Conservation (phyloP, 2,797 vertebrate species). For the Fringilla coelebs region DNA sequence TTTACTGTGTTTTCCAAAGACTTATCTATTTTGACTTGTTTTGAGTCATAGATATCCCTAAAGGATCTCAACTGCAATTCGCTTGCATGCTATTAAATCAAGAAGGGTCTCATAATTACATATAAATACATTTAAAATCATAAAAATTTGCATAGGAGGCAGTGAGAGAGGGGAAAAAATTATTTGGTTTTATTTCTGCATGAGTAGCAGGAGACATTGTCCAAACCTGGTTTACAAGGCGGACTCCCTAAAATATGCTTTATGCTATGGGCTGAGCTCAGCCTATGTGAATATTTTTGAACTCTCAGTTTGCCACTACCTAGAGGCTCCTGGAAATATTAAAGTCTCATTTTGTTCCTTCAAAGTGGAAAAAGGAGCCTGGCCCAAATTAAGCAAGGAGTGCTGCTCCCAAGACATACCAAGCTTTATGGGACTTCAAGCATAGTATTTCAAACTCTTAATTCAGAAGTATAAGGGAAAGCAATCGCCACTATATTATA, state of each 20-base stretch:
- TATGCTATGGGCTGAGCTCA: not conserved
- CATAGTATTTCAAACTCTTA: constrained; percentile 74
- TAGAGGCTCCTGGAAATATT: constrained; percentile 61
- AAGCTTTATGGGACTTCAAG: constrained; percentile 76
- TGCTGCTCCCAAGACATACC: constrained; percentile 73
- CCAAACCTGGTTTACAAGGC: not conserved
- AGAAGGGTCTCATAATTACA: not conserved
- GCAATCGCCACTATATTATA: constrained; percentile 68
- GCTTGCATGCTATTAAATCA: not conserved
- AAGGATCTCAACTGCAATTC: not conserved
- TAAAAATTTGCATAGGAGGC: not conserved
- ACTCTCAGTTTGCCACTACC: constrained; percentile 26
- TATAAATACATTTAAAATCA: not conserved
- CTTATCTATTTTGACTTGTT: not conserved
- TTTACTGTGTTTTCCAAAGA: not conserved
- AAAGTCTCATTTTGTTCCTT: constrained; percentile 70
- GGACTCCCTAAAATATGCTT: not conserved
- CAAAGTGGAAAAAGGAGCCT: constrained; percentile 72
- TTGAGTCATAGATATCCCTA: not conserved
- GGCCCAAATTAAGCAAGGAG: constrained; percentile 70
- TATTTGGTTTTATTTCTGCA: not conserved
- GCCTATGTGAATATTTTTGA: constrained; percentile 9
- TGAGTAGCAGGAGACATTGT: not conserved
- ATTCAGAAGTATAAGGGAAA: constrained; percentile 71
- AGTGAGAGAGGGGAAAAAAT: not conserved